A percentile compares a stretch with the other conserved stretches of the same genome.
phyloP scores from a whole-genome alignment of 2,888 invertebrate species.

The Caprella mutica region DNA sequence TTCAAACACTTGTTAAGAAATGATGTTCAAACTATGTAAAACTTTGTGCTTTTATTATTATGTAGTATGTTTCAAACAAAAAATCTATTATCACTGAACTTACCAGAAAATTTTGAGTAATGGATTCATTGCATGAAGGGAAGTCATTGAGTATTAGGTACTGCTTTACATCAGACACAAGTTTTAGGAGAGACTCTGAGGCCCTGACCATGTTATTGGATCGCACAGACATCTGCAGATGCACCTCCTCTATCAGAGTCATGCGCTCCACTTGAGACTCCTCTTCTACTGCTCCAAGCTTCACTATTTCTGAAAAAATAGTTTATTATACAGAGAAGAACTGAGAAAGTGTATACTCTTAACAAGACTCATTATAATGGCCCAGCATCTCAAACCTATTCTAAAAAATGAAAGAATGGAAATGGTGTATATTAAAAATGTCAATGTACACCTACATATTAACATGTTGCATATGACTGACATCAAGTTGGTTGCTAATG shows the following conservation, averaged over 20 bases:
- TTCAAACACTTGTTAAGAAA: no score
- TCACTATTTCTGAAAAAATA: constrained; percentile 64
- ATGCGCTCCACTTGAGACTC: constrained; percentile 78
- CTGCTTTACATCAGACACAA: constrained; percentile 95
- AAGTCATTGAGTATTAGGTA: constrained; percentile 96
- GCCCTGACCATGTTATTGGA: constrained; percentile 88
- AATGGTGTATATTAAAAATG: no score
- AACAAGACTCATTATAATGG: no score
- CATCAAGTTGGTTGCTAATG: no score
- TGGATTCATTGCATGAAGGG: constrained; percentile 93
- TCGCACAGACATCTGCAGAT: constrained; percentile 92
- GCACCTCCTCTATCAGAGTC: constrained; percentile 89
- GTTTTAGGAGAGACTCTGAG: constrained; percentile 90
- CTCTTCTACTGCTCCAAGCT: constrained; percentile 75
- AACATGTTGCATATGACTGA: no score
- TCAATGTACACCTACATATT: no score
- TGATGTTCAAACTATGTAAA: no score
- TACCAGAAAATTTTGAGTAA: constrained; percentile 79
- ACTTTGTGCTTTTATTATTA: no score
- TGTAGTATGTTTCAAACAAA: background rate
- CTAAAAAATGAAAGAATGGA: no score
- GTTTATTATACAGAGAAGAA: constrained; percentile 36
- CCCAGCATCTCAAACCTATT: no score
- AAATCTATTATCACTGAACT: constrained; percentile 73
- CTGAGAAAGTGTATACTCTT: no score